phyloP scores from a whole-genome alignment of 1,140 invertebrate species.

The Drosophila tristis region DNA sequence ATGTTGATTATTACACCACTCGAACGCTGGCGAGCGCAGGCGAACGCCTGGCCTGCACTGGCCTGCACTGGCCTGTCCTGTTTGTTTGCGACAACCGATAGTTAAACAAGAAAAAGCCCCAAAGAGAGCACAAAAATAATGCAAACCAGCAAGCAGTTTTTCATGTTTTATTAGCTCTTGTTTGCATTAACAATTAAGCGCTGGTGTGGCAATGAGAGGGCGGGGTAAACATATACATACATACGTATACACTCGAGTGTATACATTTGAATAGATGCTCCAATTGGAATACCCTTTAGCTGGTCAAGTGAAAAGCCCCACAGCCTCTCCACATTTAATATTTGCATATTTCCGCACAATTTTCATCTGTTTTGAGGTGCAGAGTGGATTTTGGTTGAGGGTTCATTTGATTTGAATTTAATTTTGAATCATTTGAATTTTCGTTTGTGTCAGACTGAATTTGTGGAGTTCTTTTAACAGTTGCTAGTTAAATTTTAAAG shows the following conservation, averaged over 20 bases:
- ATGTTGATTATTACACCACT: slow-evolving; percentile 48
- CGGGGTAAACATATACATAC: background rate
- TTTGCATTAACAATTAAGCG: slow-evolving; percentile 64
- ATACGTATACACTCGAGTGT: background rate
- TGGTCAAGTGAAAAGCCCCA: background rate
- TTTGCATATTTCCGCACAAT: background rate
- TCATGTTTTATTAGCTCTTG: slow-evolving; percentile 41
- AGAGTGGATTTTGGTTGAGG: too few species aligned
- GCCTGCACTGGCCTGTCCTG: background rate
- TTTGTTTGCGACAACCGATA: slow-evolving; percentile 45
- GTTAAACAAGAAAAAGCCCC: slow-evolving; percentile 48
- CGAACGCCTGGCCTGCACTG: background rate
- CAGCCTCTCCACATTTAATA: background rate
- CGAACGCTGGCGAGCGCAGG: background rate
- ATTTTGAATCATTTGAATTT: too few species aligned
- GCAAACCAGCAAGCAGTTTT: slow-evolving; percentile 14
- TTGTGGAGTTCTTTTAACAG: too few species aligned
- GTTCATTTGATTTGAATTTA: too few species aligned
- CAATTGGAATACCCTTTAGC: background rate
- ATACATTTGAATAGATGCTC: background rate
- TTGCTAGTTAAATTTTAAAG: too few species aligned
- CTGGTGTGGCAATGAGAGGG: slow-evolving; percentile 1
- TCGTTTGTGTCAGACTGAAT: too few species aligned
- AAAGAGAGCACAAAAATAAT: background rate
- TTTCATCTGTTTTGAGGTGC: too few species aligned